phyloP scores from a whole-genome alignment of 1,140 invertebrate species.

The Drosophila paulistorum region DNA sequence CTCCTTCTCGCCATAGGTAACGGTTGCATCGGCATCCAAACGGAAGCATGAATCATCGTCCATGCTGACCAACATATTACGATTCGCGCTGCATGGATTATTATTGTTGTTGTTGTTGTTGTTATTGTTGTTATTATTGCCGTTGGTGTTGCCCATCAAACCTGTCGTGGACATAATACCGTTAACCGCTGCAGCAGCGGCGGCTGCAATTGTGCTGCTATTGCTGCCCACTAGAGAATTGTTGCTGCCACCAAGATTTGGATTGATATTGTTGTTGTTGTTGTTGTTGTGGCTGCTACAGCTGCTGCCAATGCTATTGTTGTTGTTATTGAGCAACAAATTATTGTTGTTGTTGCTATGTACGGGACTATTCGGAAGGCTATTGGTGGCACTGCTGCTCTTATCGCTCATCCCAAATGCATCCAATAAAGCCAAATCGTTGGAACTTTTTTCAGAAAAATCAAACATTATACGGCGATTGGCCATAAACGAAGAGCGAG shows the following conservation, averaged over 20 bases:
- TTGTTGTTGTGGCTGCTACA: constrained; percentile 14
- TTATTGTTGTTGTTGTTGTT: constrained; percentile 83
- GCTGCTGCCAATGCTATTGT: constrained; percentile 31
- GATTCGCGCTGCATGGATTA: constrained; percentile 83
- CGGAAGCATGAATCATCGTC: constrained; percentile 82
- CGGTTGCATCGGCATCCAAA: constrained; percentile 64
- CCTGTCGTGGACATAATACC: constrained; percentile 63
- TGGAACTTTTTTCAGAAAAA: constrained; percentile 71
- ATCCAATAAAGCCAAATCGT: constrained; percentile 72
- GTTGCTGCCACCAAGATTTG: constrained; percentile 55
- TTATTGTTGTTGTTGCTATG: constrained; percentile 81
- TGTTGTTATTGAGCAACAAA: constrained; percentile 64
- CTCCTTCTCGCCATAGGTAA: constrained; percentile 84
- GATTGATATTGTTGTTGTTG: constrained; percentile 11
- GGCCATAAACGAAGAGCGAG: constrained; percentile 66
- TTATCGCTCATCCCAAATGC: constrained; percentile 85
- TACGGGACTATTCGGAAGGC: constrained; percentile 79
- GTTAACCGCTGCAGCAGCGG: constrained; percentile 75
- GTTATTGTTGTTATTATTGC: constrained; percentile 58
- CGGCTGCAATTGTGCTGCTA: constrained; percentile 9
- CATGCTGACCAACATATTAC: constrained; percentile 71
- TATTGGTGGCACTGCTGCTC: constrained; percentile 76
- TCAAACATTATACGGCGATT: constrained; percentile 80
- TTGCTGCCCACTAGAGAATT: constrained; percentile 49
- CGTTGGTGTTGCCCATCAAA: constrained; percentile 83